These are phyloP conservation scores for Drosophila sulfurigaster DNA, from an alignment of 1,140 invertebrate species.

Conservation along the genomic window DNA sequence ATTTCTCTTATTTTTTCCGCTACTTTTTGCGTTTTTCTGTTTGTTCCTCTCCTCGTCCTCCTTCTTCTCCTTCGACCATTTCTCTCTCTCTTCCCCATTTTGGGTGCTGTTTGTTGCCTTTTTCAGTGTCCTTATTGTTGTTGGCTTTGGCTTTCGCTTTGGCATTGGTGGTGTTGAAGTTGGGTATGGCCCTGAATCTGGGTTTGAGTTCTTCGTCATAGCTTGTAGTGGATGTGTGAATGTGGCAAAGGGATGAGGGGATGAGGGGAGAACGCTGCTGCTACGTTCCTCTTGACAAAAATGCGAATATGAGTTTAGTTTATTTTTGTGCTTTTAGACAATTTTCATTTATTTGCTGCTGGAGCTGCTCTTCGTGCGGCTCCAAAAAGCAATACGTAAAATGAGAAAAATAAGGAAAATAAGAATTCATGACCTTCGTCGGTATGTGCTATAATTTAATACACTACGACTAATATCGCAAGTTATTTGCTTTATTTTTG, in stretches of 20 bases:
- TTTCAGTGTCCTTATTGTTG: conserved; percentile 47
- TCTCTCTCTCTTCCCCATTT: neutral
- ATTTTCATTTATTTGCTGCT: conserved; percentile 82
- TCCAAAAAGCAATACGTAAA: conserved; percentile 76
- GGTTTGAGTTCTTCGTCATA: conserved; percentile 13
- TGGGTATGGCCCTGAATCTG: conserved; percentile 20
- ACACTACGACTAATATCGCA: conserved; percentile 64
- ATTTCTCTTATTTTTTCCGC: conserved; percentile 84
- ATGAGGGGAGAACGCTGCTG: conserved; percentile 50
- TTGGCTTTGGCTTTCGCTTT: no score
- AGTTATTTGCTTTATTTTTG: conserved; percentile 51
- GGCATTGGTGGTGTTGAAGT: conserved; percentile 49
- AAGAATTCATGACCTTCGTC: conserved; percentile 80
- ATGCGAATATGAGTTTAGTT: conserved; percentile 84
- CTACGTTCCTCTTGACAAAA: conserved; percentile 70
- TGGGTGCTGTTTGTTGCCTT: conserved; percentile 63
- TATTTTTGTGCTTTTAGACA: conserved; percentile 83
- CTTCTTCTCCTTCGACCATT: no score
- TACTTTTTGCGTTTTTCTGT: conserved; percentile 80
- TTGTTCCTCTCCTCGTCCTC: conserved; percentile 1
- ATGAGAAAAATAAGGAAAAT: conserved; percentile 72
- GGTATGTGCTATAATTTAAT: conserved; percentile 81
- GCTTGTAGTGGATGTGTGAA: neutral
- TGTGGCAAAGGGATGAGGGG: neutral
- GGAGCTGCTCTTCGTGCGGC: conserved; percentile 44